A percentile compares a stretch with the other conserved stretches of the same genome.
phyloP scores from a whole-genome alignment of 1,140 invertebrate genomes.

The Lepidurus packardi region DNA sequence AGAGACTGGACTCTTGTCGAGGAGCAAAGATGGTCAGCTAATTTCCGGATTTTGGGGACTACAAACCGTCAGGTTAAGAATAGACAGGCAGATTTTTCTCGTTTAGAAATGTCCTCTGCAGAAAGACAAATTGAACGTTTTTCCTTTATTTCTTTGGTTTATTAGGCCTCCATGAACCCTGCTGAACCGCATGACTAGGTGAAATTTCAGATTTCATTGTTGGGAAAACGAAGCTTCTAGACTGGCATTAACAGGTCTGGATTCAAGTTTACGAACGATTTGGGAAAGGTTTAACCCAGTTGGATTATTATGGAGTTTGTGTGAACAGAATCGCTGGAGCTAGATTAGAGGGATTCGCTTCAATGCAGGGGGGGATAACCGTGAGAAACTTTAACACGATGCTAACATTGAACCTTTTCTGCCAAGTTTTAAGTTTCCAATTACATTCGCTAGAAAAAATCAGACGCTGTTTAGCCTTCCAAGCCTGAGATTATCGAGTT shows the following conservation, averaged over 20 bases:
- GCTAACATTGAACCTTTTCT: not conserved
- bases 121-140: no score
- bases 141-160: no score
- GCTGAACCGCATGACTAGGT: no score
- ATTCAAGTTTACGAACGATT: no score
- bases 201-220: no score
- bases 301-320: not conserved
- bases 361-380: not conserved
- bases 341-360: not conserved
- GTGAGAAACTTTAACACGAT: not conserved
- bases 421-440: not conserved
- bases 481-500: not conserved
- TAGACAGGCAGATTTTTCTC: no score
- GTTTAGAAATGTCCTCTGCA: no score
- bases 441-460: not conserved
- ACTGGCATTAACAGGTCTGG: no score
- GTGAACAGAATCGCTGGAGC: not conserved
- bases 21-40: not conserved
- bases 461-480: not conserved
- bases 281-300: no score
- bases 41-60: not conserved
- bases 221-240: no score
- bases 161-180: no score
- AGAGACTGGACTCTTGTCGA: not conserved
- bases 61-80: no score